Percentiles rank a stretch among this genome's conserved stretches.
phyloP scores from a whole-genome alignment of 1,140 invertebrate species.

The Planococcus citri region DNA sequence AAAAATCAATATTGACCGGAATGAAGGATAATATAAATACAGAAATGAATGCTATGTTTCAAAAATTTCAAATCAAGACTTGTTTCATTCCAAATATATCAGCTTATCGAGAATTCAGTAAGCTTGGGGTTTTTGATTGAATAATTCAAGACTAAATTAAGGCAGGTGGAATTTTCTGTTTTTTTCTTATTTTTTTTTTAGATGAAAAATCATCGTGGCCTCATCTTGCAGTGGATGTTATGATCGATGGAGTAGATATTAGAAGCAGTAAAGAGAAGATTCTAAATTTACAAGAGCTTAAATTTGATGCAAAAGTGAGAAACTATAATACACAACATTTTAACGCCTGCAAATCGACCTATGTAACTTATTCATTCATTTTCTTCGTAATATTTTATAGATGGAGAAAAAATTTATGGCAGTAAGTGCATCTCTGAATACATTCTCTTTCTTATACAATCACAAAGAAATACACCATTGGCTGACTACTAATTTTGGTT shows the following conservation, averaged over 20 bases:
- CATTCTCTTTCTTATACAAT: conserved; percentile 53
- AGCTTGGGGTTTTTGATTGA: background rate
- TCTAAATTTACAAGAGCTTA: conserved; percentile 50
- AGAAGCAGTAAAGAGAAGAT: conserved; percentile 45
- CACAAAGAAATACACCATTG: conserved; percentile 42
- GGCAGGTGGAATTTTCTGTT: background rate
- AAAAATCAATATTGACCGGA: conserved; percentile 51
- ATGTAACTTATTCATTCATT: conserved; percentile 15
- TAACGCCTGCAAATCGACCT: no score
- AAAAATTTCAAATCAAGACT: conserved; percentile 26
- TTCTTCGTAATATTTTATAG: conserved; percentile 35
- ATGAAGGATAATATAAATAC: conserved; percentile 36
- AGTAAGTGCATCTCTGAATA: conserved; percentile 52
- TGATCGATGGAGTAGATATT: conserved; percentile 45
- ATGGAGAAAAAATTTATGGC: conserved; percentile 48
- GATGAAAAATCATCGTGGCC: conserved; percentile 3
- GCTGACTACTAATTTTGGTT: conserved; percentile 23
- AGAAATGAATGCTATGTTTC: conserved; percentile 37
- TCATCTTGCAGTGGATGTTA: background rate
- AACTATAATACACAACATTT: no score
- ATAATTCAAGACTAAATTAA: background rate
- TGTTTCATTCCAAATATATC: conserved; percentile 14
- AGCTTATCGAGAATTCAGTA: conserved; percentile 2
- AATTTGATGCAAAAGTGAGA: conserved; percentile 55
- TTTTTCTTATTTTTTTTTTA: no score